Conservation (phyloP, 1,140 invertebrate species). For the Heliconius nattereri region DNA sequence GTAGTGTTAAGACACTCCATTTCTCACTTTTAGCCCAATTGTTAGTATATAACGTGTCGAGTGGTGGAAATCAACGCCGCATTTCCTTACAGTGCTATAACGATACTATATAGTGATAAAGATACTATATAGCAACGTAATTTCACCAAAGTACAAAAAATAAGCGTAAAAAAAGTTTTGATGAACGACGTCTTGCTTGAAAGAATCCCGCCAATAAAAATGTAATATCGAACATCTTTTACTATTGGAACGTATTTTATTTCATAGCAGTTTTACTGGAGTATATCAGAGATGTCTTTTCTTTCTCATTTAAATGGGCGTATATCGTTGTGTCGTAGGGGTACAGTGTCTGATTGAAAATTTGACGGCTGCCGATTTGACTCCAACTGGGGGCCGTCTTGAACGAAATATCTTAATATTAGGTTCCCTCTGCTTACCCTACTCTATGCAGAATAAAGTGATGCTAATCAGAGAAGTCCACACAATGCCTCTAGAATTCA, state of each 20-base stretch:
- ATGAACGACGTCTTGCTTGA: conserved; percentile 13
- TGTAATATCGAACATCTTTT: conserved; percentile 20
- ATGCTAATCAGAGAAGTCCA: too few relatives aligned
- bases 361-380: background rate
- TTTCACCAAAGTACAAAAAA: background rate
- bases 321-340: too few relatives aligned
- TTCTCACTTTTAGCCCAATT: too few relatives aligned
- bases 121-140: background rate
- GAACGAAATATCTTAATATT: background rate
- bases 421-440: background rate
- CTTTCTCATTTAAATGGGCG: background rate
- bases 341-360: too few relatives aligned
- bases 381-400: background rate
- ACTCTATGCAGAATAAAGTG: background rate
- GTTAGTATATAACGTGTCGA: too few relatives aligned
- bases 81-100: too few relatives aligned
- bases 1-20: too few relatives aligned
- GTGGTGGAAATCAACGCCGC: too few relatives aligned
- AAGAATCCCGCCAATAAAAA: conserved; percentile 20
- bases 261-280: conserved; percentile 7
- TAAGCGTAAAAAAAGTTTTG: conserved; percentile 12
- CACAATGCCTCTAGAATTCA: too few relatives aligned
- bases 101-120: too few relatives aligned
- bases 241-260: conserved; percentile 21
- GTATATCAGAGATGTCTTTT: background rate